Base-by-base conservation (phyloP, 2,888 invertebrate species). In the Cheilosia pagana region DNA sequence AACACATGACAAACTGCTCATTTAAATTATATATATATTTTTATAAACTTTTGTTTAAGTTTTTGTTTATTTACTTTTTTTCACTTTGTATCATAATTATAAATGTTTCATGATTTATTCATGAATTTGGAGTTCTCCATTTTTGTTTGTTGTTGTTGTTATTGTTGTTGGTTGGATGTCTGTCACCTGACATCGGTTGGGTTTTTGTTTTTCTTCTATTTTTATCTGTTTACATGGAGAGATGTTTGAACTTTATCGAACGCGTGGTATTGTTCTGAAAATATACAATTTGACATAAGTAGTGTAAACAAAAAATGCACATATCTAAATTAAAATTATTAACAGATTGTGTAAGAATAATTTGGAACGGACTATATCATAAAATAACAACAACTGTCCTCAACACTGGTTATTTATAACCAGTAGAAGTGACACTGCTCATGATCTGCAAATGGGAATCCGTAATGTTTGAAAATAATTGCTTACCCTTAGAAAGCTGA, bases 191-290 rank as follows among this genome's bases (percentile, higher is more conserved):
- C 68, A 65, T 76, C 65, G 45, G 16, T 21, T 53, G 16, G 28
- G 28, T 28, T 72, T 23, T 21, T 23, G 41, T 14, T 35, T 65
- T 41, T 41, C 31, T 14, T 59, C 43, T 41, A 43, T n/a, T 41
- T 50, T 50, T 62, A 60, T 62, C 45, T 50, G 62, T 45, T 21
- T 25, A 35, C 31, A 39, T 45, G 50, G n/a, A 68, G 53, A 45
- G 55, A 10, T 14, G 59, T 78, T 70, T 70, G 14, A 35, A 59
- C 53, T 88, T 88, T 88, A 91, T 89, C 91, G 91, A 87, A 90
- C 90, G 63, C 90, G 87, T 71, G 91, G 88, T 75, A 90, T 89
- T 75, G 90, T 90, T 88, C 91, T 91, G 87, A 3, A 89, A 89
- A 21, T 41, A 25, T 14, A 68, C 19, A 3, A 28, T 28, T 3